Evolutionary conservation across 2,888 invertebrate genomes (phyloP).

Genomic region (Salpingus planirostris): DNA sequence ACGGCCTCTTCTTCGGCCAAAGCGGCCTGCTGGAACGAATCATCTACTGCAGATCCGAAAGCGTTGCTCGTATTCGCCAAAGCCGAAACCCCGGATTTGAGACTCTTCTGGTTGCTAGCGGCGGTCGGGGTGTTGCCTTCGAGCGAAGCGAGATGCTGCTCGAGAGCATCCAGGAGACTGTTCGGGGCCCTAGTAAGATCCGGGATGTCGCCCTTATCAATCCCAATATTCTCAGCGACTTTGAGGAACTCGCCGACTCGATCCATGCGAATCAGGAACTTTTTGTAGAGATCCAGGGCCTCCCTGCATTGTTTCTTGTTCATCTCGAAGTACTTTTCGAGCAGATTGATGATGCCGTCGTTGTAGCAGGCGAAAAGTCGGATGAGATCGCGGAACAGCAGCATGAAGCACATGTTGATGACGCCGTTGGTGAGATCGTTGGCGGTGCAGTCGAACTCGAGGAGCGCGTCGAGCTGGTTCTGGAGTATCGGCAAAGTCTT

Average conservation of each 20-base stretch:
- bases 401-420: slow-evolving; percentile 98
- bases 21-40: slow-evolving; percentile 75
- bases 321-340: slow-evolving; percentile 99
- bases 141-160: slow-evolving; percentile 88
- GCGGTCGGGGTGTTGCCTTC: slow-evolving; percentile 91
- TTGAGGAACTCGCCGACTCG: slow-evolving; percentile 97
- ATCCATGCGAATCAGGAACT: slow-evolving; percentile 98
- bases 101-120: slow-evolving; percentile 79
- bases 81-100: slow-evolving; percentile 82
- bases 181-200: slow-evolving; percentile 98
- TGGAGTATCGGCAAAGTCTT: slow-evolving; percentile 96
- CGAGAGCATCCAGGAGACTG: slow-evolving; percentile 93
- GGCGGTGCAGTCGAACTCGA: slow-evolving; percentile 97
- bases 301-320: slow-evolving; percentile 99
- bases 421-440: slow-evolving; percentile 92
- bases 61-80: slow-evolving; percentile 82
- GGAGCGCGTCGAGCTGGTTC: slow-evolving; percentile 87
- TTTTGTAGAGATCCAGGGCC: slow-evolving; percentile 97
- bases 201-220: slow-evolving; percentile 98
- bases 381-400: slow-evolving; percentile 97
- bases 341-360: slow-evolving; percentile 96
- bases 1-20: slow-evolving; percentile 95
- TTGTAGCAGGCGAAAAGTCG: slow-evolving; percentile 98
- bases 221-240: slow-evolving; percentile 83
- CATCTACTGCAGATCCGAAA: slow-evolving; percentile 82